Base-by-base conservation (phyloP, 2,113 vertebrate genomes). In the Lagopus leucura region DNA sequence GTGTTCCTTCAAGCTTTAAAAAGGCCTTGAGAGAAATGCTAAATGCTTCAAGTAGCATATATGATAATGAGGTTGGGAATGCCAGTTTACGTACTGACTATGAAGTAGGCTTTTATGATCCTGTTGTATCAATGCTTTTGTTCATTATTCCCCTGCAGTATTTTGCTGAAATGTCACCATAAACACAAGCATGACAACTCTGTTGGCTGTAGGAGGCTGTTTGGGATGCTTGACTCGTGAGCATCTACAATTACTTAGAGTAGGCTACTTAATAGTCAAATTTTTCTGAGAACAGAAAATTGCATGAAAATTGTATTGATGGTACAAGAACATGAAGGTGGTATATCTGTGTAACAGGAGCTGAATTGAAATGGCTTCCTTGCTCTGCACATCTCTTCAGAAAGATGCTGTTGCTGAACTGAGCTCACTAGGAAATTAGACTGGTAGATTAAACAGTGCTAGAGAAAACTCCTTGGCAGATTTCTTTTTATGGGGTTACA, bases 201-300 rank as follows among this genome's bases (percentile, higher is more conserved):
- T 76, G 81, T 42, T 79, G 74, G 36, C 54, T 48, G 75, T 87
- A 70, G 87, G 78, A 89, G 60, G 74, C 50, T 87, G 54, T 72
- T 92, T 70, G 74, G 45, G 52, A 82, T 60, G 69, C n/a, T 91
- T 92, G 50, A 58, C 38, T 88, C 0, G 0, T 27, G 32, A 54
- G 32, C 75, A 76, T 61, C 81, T 87, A 34, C 75, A 93, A 54
- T 82, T 63, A 92, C 55, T 70, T 55, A 27, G 72, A 80, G 13
- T 30, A 85, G 89, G 30, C n/a, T 82, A 28, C 45, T 79, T 92
- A 65, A 50, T 60, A 89, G 32, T 71, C 25, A 78, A 16, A 58
- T 89, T 21, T 76, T 82, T 90, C 64, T 82, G 84, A 83, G 38
- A 88, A 54, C 17, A 93, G 54, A 82, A 89, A 82, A 89, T 80